A percentile compares a stretch with the other conserved stretches of the same genome.
These are phyloP conservation scores for Holacanthus passer DNA, from an alignment of 2,113 vertebrate genomes.

Conservation along the genomic window DNA sequence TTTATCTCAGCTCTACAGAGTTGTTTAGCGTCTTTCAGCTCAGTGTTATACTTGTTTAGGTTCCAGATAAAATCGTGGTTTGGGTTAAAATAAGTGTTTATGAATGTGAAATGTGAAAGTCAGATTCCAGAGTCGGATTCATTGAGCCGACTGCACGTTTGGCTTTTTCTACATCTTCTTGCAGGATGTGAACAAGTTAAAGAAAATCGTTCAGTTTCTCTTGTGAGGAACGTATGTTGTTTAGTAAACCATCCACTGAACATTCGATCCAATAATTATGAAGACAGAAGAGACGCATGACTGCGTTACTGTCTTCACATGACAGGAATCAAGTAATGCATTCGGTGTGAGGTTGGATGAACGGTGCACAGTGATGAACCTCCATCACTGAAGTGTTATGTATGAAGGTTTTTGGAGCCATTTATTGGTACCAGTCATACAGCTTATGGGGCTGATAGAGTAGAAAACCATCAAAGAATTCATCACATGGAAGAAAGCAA, in stretches of 20 bases:
- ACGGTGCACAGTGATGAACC: not conserved
- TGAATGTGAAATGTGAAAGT: no score
- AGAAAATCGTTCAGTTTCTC: conserved; percentile 27
- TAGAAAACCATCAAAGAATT: not conserved
- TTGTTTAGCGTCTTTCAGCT: no score
- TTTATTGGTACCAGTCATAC: not conserved
- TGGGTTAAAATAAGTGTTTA: no score
- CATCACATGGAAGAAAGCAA: no score
- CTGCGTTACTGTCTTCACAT: conserved; percentile 56
- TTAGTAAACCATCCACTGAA: conserved; percentile 33
- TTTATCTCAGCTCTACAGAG: not conserved
- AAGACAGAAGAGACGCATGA: conserved; percentile 23
- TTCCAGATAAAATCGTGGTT: no score
- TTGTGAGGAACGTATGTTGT: conserved; percentile 28
- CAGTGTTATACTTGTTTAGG: no score
- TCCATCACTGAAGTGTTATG: not conserved
- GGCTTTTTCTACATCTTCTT: not conserved
- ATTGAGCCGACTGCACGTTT: not conserved
- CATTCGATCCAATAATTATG: conserved; percentile 53
- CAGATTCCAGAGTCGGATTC: not conserved
- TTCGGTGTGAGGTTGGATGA: conserved; percentile 10
- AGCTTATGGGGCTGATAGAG: not conserved
- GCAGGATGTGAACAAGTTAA: conserved; percentile 16
- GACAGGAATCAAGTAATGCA: conserved; percentile 37
- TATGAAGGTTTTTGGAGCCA: not conserved